Evolutionary conservation across 2,113 vertebrate genomes (phyloP), one percentile per base, ranked within the genome.

Genomic region (Chinchilla lanigera): DNA sequence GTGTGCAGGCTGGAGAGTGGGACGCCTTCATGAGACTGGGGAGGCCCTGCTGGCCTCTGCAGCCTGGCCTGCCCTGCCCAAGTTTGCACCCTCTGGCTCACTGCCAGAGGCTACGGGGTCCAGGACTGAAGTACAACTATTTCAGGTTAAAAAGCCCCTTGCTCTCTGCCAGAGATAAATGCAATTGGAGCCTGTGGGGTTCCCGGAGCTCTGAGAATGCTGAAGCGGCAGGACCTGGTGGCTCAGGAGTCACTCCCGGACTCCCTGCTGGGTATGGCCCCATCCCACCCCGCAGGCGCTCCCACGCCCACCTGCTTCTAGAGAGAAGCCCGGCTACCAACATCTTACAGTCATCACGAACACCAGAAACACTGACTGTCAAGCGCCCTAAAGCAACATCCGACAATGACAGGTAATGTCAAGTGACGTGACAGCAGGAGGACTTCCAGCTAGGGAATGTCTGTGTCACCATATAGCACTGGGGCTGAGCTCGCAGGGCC

Each of bases 201-300:
- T 71, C 86, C 52, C 1, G 69, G 50, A 38, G 12, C 90, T 78
- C 65, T 44, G 1, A n/a, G 47, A 52, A 52, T 35, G 35, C 61
- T 20, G 28, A 52, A 63, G 56, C 4, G 63, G 56, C 28, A 81
- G 47, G 69, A 5, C 22, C 28, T 52, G 28, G 44, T 1, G 71
- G 44, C n/a, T 50, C 0, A 8, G 35, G 65, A 13, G 22, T 87
- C 41, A 47, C 5, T 50, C 50, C 2, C 20, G 69, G 67, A 30
- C 28, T 47, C 73, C 13, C 30, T 26, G 20, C 41, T 20, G 26
- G 24, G 10, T 33, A n/a, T 0, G 0, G 69, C 16, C 28, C 0
- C 11, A 16, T 30, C 5, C 26, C 1, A 5, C 47, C 41, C 65
- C 30, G 14, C 7, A 44, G 82, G 17, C 0, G 5, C 58, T 30